phyloP scores from a whole-genome alignment of 2,888 invertebrate genomes.

The Endomychus coccineus region DNA sequence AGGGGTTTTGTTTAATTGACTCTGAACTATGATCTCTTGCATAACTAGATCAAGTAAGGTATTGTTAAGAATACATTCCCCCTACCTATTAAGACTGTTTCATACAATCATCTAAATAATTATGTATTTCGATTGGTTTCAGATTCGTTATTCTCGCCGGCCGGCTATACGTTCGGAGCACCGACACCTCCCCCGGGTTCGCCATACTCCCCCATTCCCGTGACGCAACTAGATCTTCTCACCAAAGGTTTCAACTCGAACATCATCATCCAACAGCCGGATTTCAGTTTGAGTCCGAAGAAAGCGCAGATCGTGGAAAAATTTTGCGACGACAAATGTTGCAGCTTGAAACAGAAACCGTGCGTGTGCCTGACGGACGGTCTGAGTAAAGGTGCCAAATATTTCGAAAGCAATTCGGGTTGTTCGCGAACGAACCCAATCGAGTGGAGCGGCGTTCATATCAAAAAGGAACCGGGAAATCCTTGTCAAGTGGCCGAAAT shows the following conservation, averaged over 20 bases:
- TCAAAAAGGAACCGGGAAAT: slow-evolving; percentile 59
- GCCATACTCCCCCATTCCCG: slow-evolving; percentile 60
- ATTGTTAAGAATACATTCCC: too few relatives aligned
- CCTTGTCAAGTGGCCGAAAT: slow-evolving; percentile 56
- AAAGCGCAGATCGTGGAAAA: slow-evolving; percentile 31
- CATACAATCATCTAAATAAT: neutral
- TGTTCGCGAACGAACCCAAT: slow-evolving; percentile 66
- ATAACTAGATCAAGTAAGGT: too few relatives aligned
- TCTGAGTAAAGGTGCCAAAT: slow-evolving; percentile 16
- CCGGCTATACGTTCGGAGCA: slow-evolving; percentile 57
- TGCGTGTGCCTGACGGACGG: slow-evolving; percentile 23
- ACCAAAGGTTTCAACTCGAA: slow-evolving; percentile 44
- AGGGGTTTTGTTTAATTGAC: too few relatives aligned
- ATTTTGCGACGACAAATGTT: slow-evolving; percentile 39
- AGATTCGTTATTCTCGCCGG: slow-evolving; percentile 61
- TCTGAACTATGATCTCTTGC: too few relatives aligned
- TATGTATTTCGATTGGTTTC: slow-evolving; percentile 52
- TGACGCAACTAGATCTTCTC: slow-evolving; percentile 59
- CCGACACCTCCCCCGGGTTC: slow-evolving; percentile 59
- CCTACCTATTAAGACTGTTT: neutral
- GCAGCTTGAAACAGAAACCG: slow-evolving; percentile 32
- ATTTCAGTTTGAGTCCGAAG: slow-evolving; percentile 32
- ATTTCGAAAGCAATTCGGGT: too few relatives aligned
- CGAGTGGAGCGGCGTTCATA: slow-evolving; percentile 53
- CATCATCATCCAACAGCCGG: slow-evolving; percentile 44